Conservation (phyloP, 1,140 invertebrate species). For the Chironomus striatipennis region DNA sequence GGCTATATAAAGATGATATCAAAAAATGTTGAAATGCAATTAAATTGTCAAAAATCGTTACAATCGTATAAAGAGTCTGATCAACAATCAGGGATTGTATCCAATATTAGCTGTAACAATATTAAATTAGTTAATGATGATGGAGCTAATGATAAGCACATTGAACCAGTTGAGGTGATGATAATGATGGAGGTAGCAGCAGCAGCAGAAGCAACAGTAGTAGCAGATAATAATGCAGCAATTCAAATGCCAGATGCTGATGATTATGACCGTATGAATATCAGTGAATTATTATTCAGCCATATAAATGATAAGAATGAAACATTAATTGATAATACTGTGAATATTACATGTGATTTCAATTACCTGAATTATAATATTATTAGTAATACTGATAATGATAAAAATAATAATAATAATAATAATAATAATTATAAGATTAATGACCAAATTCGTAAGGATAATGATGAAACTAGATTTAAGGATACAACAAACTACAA, state of each 20-base stretch:
- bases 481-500: constrained; percentile 5
- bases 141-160: neutral
- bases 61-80: constrained; percentile 20
- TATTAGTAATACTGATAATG: neutral
- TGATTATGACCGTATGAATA: constrained; percentile 6
- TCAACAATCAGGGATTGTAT: constrained; percentile 23
- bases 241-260: neutral
- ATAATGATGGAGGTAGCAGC: neutral
- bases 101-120: constrained; percentile 18
- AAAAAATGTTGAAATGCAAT: constrained; percentile 15
- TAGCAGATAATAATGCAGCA: neutral
- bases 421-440: neutral
- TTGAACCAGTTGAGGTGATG: neutral
- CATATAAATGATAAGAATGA: constrained; percentile 19
- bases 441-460: constrained; percentile 22
- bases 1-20: constrained; percentile 21
- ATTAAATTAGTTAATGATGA: constrained; percentile 1
- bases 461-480: constrained; percentile 1
- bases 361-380: constrained; percentile 24
- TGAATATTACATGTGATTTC: constrained; percentile 24
- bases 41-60: constrained; percentile 22
- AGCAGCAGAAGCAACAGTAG: neutral
- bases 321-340: constrained; percentile 21
- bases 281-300: constrained; percentile 22
- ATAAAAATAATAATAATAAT: neutral